Conservation (phyloP, 2,113 vertebrate genomes). For the Tupaia tana region DNA sequence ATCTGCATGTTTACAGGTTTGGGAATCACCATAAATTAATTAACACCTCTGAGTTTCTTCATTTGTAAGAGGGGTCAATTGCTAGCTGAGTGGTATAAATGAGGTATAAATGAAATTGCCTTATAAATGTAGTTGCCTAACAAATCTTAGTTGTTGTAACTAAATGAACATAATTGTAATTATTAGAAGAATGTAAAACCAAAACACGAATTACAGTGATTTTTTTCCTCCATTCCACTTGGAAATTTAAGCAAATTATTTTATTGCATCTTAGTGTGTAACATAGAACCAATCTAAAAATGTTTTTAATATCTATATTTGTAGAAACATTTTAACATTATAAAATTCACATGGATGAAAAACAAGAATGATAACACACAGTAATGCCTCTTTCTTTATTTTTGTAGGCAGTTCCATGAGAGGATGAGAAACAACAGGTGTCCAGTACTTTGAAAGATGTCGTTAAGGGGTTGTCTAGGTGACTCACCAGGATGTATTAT, state of each 20-base stretch:
- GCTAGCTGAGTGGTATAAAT: neutral
- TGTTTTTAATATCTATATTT: conserved; percentile 27
- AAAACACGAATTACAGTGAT: neutral
- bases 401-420: conserved; percentile 9
- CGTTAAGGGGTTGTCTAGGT: conserved; percentile 58
- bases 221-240: neutral
- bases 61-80: neutral
- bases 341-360: neutral
- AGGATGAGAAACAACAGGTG: conserved; percentile 50
- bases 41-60: neutral
- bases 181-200: neutral
- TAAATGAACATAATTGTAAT: neutral
- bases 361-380: neutral
- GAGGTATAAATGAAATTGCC: neutral
- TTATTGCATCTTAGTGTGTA: neutral
- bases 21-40: neutral
- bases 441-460: conserved; percentile 42
- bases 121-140: conserved; percentile 7
- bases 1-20: neutral
- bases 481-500: conserved; percentile 48
- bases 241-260: neutral
- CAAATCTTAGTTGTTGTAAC: neutral
- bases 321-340: conserved; percentile 1
- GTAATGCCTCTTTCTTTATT: conserved; percentile 2
- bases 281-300: neutral